Evolutionary conservation across 2,113 vertebrate genomes (phyloP).

Genomic region (Anarhynchus alexandrinus): DNA sequence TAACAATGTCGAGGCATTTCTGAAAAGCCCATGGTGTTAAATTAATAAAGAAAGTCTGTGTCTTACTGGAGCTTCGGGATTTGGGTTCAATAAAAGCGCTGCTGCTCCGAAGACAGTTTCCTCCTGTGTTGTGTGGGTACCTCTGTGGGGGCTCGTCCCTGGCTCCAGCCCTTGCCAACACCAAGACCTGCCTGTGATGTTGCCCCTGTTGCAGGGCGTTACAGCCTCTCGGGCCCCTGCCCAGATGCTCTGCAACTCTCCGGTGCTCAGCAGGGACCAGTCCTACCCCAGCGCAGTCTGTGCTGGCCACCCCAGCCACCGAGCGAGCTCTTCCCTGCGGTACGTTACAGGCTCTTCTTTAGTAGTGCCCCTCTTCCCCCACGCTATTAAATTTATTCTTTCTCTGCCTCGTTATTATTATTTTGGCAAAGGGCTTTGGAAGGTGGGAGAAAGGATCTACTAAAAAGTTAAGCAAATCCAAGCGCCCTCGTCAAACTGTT

Average conservation of each 20-base stretch:
- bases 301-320: background rate
- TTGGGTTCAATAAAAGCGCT: background rate
- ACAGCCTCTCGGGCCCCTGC: background rate
- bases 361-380: background rate
- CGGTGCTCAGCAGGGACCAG: background rate
- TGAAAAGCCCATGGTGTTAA: background rate
- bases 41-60: background rate
- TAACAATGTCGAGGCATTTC: background rate
- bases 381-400: background rate
- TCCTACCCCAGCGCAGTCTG: background rate
- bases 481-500: background rate
- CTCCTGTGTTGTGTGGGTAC: background rate
- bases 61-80: background rate
- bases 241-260: background rate
- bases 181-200: background rate
- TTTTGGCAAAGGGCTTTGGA: constrained; percentile 4
- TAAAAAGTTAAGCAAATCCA: background rate
- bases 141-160: background rate
- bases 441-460: constrained; percentile 4
- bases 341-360: constrained; percentile 1
- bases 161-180: background rate
- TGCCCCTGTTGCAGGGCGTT: background rate
- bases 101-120: background rate
- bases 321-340: background rate
- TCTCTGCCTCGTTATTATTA: background rate